A percentile compares a stretch with the other conserved stretches of the same genome.
These are phyloP conservation scores for Kryptolebias ocellatus DNA, from an alignment of 2,797 vertebrate species.

Conservation along the genomic window DNA sequence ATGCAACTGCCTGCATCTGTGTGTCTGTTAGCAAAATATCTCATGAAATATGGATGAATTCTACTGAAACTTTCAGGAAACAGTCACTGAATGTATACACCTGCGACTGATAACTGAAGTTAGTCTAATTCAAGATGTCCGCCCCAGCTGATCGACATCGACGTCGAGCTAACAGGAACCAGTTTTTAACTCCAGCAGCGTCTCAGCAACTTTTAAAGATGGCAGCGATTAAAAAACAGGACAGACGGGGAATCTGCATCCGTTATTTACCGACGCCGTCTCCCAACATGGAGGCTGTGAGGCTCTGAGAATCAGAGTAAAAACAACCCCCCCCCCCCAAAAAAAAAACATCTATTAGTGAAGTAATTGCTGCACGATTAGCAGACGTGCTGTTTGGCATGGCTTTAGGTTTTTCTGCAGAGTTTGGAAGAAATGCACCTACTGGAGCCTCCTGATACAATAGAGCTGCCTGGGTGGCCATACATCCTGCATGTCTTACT, in stretches of 20 bases:
- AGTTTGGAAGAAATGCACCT: constrained; percentile 85
- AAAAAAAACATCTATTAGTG: constrained; percentile 82
- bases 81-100: too few relatives aligned
- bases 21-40: too few relatives aligned
- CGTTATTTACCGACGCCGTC: constrained; percentile 47
- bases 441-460: constrained; percentile 88
- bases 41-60: too few relatives aligned
- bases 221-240: constrained; percentile 6
- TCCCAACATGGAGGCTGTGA: constrained; percentile 75
- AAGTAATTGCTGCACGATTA: constrained; percentile 87
- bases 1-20: too few relatives aligned
- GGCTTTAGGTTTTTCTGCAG: constrained; percentile 72
- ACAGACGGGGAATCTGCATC: constrained; percentile 34
- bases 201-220: constrained; percentile 8
- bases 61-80: too few relatives aligned
- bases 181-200: too few relatives aligned
- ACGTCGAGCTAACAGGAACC: too few relatives aligned
- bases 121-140: too few relatives aligned
- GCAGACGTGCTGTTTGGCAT: constrained; percentile 85
- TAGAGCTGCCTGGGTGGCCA: constrained; percentile 83
- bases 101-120: too few relatives aligned
- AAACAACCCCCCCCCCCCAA: background rate
- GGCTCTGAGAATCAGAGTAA: constrained; percentile 51
- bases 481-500: constrained; percentile 85
- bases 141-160: too few relatives aligned